Evolutionary conservation across 2,113 vertebrate genomes (phyloP).

Genomic region (Lucifuga dentata): DNA sequence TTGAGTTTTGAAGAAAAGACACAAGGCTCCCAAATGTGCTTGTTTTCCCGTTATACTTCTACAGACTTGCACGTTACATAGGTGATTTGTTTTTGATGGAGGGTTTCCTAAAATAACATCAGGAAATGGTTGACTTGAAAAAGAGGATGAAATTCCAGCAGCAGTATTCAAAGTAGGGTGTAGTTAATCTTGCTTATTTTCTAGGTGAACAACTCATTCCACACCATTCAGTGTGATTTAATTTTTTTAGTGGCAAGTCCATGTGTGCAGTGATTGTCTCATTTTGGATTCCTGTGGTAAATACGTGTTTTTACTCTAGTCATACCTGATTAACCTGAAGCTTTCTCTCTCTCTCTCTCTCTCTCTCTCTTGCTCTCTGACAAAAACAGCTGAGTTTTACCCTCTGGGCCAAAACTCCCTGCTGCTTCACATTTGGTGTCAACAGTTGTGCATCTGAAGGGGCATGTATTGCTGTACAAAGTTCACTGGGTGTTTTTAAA

Average conservation of each 20-base stretch:
- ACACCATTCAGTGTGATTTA: conserved; percentile 10
- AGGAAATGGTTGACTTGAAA: not conserved
- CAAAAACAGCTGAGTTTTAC: conserved; percentile 54
- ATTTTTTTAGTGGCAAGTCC: conserved; percentile 11
- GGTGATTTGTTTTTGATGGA: too few species aligned
- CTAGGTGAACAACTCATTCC: conserved; percentile 16
- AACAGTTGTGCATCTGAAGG: conserved; percentile 25
- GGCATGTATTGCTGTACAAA: conserved; percentile 40
- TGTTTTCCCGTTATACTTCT: too few species aligned
- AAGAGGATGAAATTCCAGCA: not conserved
- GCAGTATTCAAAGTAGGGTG: not conserved
- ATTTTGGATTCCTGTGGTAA: conserved; percentile 25
- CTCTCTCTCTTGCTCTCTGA: conserved; percentile 16
- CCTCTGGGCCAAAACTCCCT: conserved; percentile 38
- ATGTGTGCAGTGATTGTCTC: conserved; percentile 9
- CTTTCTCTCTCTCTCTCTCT: not conserved
- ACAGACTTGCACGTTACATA: too few species aligned
- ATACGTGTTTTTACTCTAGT: conserved; percentile 41
- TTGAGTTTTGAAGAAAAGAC: conserved; percentile 1
- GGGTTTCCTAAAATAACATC: too few species aligned
- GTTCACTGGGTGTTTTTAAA: conserved; percentile 37
- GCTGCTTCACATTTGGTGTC: conserved; percentile 55
- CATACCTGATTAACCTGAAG: conserved; percentile 49
- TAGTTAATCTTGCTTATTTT: conserved; percentile 1
- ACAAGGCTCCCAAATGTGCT: not conserved